Conservation (phyloP, 2,888 invertebrate species). For the Gymnoscelis rufifasciata region DNA sequence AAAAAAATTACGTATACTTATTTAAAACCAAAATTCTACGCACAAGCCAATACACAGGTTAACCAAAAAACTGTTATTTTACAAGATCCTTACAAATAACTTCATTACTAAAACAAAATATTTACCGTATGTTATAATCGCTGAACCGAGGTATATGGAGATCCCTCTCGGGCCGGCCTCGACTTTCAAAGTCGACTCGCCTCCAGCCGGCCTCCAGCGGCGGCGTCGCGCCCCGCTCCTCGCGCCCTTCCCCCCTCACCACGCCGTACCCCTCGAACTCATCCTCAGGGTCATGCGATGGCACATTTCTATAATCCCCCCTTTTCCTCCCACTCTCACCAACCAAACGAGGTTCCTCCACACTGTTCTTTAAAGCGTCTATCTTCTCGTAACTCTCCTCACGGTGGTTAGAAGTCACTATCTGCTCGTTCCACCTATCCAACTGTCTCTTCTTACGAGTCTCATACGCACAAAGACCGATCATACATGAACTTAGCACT, state of each 20-base stretch:
- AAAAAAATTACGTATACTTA: too few relatives aligned
- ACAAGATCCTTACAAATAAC: too few relatives aligned
- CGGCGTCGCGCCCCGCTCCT: slow-evolving; percentile 50
- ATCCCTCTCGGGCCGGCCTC: slow-evolving; percentile 70
- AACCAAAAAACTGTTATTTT: too few relatives aligned
- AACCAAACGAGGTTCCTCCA: slow-evolving; percentile 56
- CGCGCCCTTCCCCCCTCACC: slow-evolving; percentile 48
- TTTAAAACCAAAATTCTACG: too few relatives aligned
- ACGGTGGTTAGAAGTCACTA: slow-evolving; percentile 66
- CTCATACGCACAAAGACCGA: slow-evolving; percentile 83
- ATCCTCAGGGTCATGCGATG: slow-evolving; percentile 83
- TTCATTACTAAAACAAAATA: background rate
- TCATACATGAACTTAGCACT: slow-evolving; percentile 82
- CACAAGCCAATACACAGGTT: too few relatives aligned
- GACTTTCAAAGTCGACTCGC: slow-evolving; percentile 50
- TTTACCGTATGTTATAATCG: slow-evolving; percentile 79
- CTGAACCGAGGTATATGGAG: slow-evolving; percentile 82
- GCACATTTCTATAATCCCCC: slow-evolving; percentile 86
- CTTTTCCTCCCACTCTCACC: slow-evolving; percentile 73
- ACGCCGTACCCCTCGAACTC: slow-evolving; percentile 68
- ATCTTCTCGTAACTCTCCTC: slow-evolving; percentile 89
- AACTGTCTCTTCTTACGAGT: slow-evolving; percentile 80
- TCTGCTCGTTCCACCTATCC: slow-evolving; percentile 75
- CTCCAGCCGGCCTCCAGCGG: slow-evolving; percentile 53
- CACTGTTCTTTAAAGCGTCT: slow-evolving; percentile 79